Evolutionary conservation across 2,797 vertebrate genomes (phyloP).

Genomic region (Xenentodon cancila): DNA sequence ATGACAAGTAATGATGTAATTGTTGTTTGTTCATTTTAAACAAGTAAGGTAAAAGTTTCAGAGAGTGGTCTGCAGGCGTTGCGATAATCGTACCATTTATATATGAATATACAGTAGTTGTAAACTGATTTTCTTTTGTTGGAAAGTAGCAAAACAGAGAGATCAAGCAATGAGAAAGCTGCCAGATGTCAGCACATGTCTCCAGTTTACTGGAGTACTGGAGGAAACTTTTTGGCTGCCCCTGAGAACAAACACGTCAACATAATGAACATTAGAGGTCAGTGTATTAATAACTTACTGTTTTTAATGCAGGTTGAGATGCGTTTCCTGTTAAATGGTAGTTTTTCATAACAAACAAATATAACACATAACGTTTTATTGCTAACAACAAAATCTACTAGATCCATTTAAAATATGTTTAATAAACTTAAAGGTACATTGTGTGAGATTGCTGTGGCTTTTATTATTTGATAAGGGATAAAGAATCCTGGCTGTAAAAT

Average conservation of each 20-base stretch:
- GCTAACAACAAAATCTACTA: too few relatives aligned
- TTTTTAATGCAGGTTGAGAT: too few relatives aligned
- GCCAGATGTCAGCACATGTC: conserved; percentile 74
- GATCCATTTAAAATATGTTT: too few relatives aligned
- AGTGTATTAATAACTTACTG: background rate
- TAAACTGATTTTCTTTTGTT: background rate
- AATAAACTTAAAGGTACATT: too few relatives aligned
- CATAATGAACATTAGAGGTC: conserved; percentile 81
- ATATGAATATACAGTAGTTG: background rate
- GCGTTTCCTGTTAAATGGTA: too few relatives aligned
- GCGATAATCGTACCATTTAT: background rate
- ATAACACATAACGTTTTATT: too few relatives aligned
- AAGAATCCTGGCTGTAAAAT: too few relatives aligned
- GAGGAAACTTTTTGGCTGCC: conserved; percentile 80
- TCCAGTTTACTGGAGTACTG: conserved; percentile 82
- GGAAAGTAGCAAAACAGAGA: conserved; percentile 69
- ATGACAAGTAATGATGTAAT: background rate
- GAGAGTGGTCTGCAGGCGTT: background rate
- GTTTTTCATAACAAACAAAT: too few relatives aligned
- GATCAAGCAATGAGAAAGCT: conserved; percentile 65
- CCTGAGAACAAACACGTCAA: conserved; percentile 84
- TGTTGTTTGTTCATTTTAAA: background rate
- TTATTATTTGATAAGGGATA: too few relatives aligned
- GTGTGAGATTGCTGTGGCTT: too few relatives aligned
- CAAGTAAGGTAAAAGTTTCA: background rate